Evolutionary conservation across 2,113 vertebrate genomes (phyloP), one percentile per base, ranked within the genome.

Genomic region (Corythornis madagascariensis): DNA sequence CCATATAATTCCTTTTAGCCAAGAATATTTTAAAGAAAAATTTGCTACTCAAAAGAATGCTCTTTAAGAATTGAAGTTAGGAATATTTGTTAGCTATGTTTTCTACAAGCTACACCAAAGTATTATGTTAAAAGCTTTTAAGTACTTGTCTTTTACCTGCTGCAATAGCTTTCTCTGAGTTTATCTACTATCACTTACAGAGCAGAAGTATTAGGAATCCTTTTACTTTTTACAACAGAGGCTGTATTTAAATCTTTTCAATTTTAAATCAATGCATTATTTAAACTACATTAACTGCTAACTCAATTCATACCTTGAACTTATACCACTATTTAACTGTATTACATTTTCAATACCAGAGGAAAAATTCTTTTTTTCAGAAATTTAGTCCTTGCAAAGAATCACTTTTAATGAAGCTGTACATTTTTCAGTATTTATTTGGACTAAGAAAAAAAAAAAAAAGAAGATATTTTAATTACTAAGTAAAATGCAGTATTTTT

Each of bases 251-350:
- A 95, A 91, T 75, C 3, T 74, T 80, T 92, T 88, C 40, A 19
- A 8, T 83, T 95, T 92, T 66, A 92, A 96, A 93, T 16, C 24
- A 21, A 71, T 70, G 15, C 47, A 57, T 88, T 95, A 86, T 80
- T 95, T 91, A 90, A 94, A 93, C 63, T 86, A 79, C 31, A 85
- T 93, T 76, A 93, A 88, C 47, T 79, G 42, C 75, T 94, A 73
- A 94, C 61, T 77, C 33, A 87, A 59, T 93, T 95, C 64, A 90
- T 94, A 92, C 61, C 35, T 88, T 90, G 71, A 95, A 92, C 38
- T 94, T 67, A 88, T 50, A 57, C 64, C 71, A 95, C 72, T 21
- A 81, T 15, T 43, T 55, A 66, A 78, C 29, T 61, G 61, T 24
- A 78, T 79, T 72, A 60, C 22, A 81, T 53, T 80, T 91, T 77